phyloP scores from a whole-genome alignment of 2,888 invertebrate genomes.

The Harpagoxenus sublaevis region DNA sequence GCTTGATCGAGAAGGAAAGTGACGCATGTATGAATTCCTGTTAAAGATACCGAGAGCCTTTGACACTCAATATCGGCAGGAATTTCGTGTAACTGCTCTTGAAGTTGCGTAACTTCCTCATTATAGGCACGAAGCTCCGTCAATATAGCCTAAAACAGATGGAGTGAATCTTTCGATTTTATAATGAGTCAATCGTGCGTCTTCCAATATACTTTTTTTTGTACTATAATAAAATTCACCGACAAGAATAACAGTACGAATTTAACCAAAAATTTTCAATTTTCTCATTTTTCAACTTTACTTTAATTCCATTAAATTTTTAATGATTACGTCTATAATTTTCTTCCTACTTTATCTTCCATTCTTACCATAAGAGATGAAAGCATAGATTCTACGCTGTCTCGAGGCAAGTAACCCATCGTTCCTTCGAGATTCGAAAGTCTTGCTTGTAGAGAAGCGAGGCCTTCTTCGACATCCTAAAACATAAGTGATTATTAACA shows the following conservation, averaged over 20 bases:
- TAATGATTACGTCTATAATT: background rate
- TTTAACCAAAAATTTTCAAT: background rate
- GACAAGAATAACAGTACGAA: background rate
- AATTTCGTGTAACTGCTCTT: constrained; percentile 89
- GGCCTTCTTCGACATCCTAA: constrained; percentile 87
- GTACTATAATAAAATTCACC: background rate
- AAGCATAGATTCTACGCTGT: constrained; percentile 91
- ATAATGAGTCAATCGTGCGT: background rate
- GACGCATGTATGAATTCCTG: constrained; percentile 89
- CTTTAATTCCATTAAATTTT: background rate
- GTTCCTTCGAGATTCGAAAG: constrained; percentile 90
- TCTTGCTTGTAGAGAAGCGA: constrained; percentile 91
- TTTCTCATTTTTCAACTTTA: background rate
- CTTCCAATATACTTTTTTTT: background rate
- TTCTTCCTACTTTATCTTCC: background rate
- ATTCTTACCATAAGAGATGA: constrained; percentile 90
- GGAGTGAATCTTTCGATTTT: constrained; percentile 11
- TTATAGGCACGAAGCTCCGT: constrained; percentile 91
- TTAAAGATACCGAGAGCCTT: constrained; percentile 87
- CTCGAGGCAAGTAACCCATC: constrained; percentile 90
- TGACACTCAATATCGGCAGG: constrained; percentile 90
- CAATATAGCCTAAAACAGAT: constrained; percentile 89
- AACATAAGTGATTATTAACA: constrained; percentile 61
- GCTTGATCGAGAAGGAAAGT: constrained; percentile 90
- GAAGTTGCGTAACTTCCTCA: constrained; percentile 89